A percentile compares a stretch with the other conserved stretches of the same genome.
Evolutionary conservation across 1,140 invertebrate genomes (phyloP).

Genomic region (Cyrtorhinus lividipennis): DNA sequence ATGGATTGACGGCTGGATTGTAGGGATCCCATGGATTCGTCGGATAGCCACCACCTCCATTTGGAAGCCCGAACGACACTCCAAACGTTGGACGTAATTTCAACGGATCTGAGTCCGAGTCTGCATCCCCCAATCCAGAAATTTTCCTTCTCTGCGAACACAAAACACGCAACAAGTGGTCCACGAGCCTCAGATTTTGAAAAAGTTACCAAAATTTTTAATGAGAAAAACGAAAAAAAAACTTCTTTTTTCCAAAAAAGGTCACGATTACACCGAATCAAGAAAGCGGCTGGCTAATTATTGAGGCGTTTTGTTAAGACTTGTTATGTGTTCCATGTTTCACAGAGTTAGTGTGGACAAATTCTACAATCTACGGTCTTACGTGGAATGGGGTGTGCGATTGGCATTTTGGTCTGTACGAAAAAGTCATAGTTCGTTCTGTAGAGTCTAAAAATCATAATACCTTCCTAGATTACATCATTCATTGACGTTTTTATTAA

Average conservation of each 20-base stretch:
- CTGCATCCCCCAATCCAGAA: conserved; percentile 20
- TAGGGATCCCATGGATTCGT: conserved; percentile 48
- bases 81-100: conserved; percentile 74
- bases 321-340: conserved; percentile 14
- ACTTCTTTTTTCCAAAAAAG: not conserved
- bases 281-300: not conserved
- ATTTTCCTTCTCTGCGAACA: conserved; percentile 12
- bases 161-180: conserved; percentile 14
- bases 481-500: too few relatives aligned
- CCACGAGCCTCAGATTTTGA: not conserved
- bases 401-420: too few relatives aligned
- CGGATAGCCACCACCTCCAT: conserved; percentile 53
- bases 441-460: too few relatives aligned
- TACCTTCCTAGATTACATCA: too few relatives aligned
- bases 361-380: too few relatives aligned
- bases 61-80: conserved; percentile 71
- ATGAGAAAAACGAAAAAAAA: not conserved
- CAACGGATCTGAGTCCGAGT: conserved; percentile 31
- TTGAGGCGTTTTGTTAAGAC: conserved; percentile 14
- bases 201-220: too few relatives aligned
- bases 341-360: not conserved
- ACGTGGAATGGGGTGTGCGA: too few relatives aligned
- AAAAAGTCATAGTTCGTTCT: too few relatives aligned
- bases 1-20: conserved; percentile 49
- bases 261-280: too few relatives aligned